Evolutionary conservation across 2,888 invertebrate species (phyloP).

Genomic region (Saturnia pavonia): DNA sequence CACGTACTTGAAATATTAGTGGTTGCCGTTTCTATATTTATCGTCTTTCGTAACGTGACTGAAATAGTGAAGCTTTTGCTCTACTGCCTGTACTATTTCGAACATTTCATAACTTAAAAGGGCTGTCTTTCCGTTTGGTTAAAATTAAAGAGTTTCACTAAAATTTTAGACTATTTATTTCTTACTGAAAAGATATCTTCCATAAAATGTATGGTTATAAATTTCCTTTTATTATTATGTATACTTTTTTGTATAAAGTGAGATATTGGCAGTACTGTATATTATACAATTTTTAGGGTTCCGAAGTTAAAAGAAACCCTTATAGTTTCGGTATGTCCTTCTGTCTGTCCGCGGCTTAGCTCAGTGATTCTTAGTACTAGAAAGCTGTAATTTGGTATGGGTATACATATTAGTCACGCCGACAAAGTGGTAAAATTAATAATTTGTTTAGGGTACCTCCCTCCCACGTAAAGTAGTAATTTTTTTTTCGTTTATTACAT

Average conservation of each 20-base stretch:
- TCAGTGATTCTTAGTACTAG: too few species aligned
- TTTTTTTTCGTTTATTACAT: too few species aligned
- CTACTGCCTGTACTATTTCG: neutral
- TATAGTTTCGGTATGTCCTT: too few species aligned
- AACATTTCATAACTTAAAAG: neutral
- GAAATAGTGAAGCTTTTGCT: conserved; percentile 40
- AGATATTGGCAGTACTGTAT: neutral
- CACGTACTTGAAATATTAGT: conserved; percentile 48
- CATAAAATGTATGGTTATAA: neutral
- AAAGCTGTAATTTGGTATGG: too few species aligned
- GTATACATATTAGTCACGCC: too few species aligned
- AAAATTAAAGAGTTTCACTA: neutral
- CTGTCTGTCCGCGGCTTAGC: too few species aligned
- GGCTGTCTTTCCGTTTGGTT: neutral
- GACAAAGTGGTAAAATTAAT: too few species aligned
- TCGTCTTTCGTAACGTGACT: conserved; percentile 49
- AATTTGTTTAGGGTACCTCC: too few species aligned
- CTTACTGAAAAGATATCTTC: too few species aligned
- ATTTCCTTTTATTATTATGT: neutral
- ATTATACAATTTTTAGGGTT: neutral
- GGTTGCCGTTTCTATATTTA: conserved; percentile 47
- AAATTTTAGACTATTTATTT: too few species aligned
- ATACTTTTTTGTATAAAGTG: neutral
- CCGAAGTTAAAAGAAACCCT: too few species aligned
- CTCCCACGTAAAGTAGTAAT: too few species aligned